A percentile compares a stretch with the other conserved stretches of the same genome.
phyloP scores from a whole-genome alignment of 1,140 invertebrate genomes.

The Hyles euphorbiae region DNA sequence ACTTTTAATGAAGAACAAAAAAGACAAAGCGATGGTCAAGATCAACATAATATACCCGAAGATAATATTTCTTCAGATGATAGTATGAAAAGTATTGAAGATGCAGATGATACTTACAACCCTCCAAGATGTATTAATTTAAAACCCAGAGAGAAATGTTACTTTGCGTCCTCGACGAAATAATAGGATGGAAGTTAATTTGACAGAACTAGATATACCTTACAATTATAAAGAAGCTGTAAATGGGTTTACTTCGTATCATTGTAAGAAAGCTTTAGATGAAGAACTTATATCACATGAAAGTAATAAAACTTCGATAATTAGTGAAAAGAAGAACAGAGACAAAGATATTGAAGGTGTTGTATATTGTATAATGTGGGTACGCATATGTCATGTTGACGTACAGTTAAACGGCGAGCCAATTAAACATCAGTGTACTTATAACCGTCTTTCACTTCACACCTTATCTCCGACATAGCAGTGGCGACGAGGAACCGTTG shows the following conservation, averaged over 20 bases:
- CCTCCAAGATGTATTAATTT: background rate
- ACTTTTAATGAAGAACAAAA: background rate
- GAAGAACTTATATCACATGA: constrained; percentile 30
- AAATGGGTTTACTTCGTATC: constrained; percentile 10
- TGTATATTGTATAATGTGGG: too few species aligned
- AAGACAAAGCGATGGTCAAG: background rate
- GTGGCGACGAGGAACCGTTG: too few species aligned
- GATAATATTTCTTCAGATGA: constrained; percentile 7
- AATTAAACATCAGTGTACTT: too few species aligned
- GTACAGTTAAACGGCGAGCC: too few species aligned
- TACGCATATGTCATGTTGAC: too few species aligned
- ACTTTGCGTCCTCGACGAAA: constrained; percentile 2
- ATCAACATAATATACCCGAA: background rate
- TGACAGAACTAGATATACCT: constrained; percentile 18
- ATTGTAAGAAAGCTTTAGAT: constrained; percentile 25
- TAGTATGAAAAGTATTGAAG: constrained; percentile 5
- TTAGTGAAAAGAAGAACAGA: too few species aligned
- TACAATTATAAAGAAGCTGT: constrained; percentile 26
- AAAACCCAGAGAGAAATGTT: background rate
- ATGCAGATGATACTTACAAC: background rate
- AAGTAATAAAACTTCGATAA: constrained; percentile 29
- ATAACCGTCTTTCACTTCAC: too few species aligned
- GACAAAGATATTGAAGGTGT: too few species aligned
- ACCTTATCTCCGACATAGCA: too few species aligned
- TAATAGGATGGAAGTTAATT: constrained; percentile 7